Percentiles rank a stretch among this genome's conserved stretches.
Conservation (phyloP, 1,140 invertebrate species). For the Harpegnathos saltator region DNA sequence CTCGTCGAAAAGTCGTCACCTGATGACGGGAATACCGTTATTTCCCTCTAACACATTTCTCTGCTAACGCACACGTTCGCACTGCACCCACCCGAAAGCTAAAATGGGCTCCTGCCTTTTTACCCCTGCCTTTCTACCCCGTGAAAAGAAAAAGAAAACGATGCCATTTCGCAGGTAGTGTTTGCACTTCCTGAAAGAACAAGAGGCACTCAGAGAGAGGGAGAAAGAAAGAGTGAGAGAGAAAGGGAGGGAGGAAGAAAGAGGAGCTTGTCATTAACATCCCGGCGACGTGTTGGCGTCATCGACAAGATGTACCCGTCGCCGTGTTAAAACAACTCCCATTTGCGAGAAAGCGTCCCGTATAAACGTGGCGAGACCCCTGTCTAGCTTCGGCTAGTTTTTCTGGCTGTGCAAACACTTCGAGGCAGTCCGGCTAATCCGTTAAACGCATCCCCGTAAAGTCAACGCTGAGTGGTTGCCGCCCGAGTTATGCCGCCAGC, state of each 20-base stretch:
- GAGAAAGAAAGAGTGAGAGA: too few species aligned
- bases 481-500: constrained; percentile 33
- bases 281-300: constrained; percentile 55
- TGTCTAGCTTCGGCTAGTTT: constrained; percentile 66
- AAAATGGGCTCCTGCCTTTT: too few species aligned
- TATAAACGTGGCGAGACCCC: background rate
- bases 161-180: constrained; percentile 58
- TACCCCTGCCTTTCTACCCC: too few species aligned
- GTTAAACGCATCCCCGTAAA: constrained; percentile 67
- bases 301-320: background rate
- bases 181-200: constrained; percentile 13
- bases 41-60: too few species aligned
- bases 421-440: constrained; percentile 74
- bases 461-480: constrained; percentile 59
- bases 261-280: constrained; percentile 70
- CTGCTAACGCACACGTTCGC: too few species aligned
- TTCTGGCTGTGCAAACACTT: constrained; percentile 71
- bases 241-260: too few species aligned
- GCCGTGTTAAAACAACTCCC: constrained; percentile 1
- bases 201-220: constrained; percentile 49
- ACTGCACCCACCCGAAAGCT: too few species aligned
- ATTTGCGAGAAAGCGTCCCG: background rate
- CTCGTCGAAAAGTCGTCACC: too few species aligned
- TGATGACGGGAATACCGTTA: too few species aligned
- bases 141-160: background rate